Evolutionary conservation across 2,113 vertebrate genomes (phyloP).

Genomic region (Isichthys henryi): DNA sequence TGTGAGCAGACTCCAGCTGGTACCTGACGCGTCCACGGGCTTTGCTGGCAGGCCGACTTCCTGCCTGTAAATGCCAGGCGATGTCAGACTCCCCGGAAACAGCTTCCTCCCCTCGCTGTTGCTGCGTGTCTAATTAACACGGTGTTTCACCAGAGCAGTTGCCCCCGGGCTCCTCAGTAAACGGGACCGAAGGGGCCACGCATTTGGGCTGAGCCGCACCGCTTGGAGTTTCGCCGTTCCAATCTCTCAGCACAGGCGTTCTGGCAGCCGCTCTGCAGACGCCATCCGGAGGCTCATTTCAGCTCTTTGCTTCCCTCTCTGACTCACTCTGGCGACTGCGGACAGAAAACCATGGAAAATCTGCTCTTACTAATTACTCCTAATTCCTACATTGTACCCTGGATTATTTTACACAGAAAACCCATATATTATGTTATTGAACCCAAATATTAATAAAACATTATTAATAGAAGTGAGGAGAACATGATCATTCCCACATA

Average conservation of each 20-base stretch:
- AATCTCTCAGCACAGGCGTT: background rate
- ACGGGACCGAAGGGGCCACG: background rate
- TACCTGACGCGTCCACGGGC: background rate
- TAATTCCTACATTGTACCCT: background rate
- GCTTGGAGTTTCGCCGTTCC: background rate
- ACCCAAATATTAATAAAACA: background rate
- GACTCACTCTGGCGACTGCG: background rate
- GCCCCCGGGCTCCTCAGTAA: too few relatives aligned
- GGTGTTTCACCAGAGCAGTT: background rate
- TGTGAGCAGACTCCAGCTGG: background rate
- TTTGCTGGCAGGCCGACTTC: background rate
- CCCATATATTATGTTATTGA: background rate
- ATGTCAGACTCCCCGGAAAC: background rate
- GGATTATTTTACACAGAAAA: background rate
- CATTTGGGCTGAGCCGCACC: background rate
- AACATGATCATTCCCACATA: background rate
- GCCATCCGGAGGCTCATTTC: background rate
- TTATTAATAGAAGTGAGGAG: background rate
- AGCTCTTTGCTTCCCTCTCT: background rate
- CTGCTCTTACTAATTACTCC: background rate
- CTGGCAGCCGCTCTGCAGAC: background rate
- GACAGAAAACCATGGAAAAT: background rate
- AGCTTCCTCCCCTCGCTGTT: background rate
- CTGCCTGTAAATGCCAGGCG: background rate
- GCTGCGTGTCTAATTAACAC: background rate